Percentiles rank a stretch among this genome's conserved stretches.
phyloP scores from a whole-genome alignment of 1,140 invertebrate genomes.

The Atopsyche davidsoni region DNA sequence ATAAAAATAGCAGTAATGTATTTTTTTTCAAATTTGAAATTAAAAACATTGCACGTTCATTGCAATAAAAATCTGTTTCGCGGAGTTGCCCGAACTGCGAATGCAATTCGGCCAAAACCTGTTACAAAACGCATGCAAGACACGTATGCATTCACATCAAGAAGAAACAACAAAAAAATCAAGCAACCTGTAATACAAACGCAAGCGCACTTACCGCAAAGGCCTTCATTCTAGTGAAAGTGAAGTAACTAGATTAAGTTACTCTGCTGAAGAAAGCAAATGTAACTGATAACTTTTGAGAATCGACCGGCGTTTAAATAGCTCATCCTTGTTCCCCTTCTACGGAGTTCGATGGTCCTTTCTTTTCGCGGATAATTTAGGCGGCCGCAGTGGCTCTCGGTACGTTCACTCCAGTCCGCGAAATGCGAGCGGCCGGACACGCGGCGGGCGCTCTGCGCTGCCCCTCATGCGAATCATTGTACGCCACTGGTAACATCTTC shows the following conservation, averaged over 20 bases:
- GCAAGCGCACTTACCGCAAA: conserved; percentile 17
- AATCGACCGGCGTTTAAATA: conserved; percentile 20
- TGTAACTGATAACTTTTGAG: conserved; percentile 9
- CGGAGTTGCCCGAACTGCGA: too few relatives aligned
- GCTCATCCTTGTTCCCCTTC: conserved; percentile 23
- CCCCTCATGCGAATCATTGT: too few relatives aligned
- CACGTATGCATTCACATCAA: background rate
- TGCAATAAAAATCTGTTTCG: too few relatives aligned
- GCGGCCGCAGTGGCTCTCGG: background rate
- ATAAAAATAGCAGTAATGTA: too few relatives aligned
- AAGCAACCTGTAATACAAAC: background rate
- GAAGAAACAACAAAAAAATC: conserved; percentile 2
- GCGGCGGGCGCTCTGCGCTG: too few relatives aligned
- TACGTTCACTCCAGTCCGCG: too few relatives aligned
- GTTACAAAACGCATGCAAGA: background rate
- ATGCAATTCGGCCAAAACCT: too few relatives aligned
- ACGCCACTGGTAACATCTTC: too few relatives aligned
- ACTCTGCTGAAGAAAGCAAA: conserved; percentile 22
- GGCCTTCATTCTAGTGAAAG: conserved; percentile 20
- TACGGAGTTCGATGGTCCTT: conserved; percentile 17
- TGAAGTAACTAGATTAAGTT: conserved; percentile 19
- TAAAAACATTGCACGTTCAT: too few relatives aligned
- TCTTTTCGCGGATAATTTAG: conserved; percentile 18
- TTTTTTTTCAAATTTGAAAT: too few relatives aligned
- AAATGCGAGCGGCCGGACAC: too few relatives aligned